A percentile compares a stretch with the other conserved stretches of the same genome.
Evolutionary conservation across 2,888 invertebrate species (phyloP).

Genomic region (Micoletzkya japonica): DNA sequence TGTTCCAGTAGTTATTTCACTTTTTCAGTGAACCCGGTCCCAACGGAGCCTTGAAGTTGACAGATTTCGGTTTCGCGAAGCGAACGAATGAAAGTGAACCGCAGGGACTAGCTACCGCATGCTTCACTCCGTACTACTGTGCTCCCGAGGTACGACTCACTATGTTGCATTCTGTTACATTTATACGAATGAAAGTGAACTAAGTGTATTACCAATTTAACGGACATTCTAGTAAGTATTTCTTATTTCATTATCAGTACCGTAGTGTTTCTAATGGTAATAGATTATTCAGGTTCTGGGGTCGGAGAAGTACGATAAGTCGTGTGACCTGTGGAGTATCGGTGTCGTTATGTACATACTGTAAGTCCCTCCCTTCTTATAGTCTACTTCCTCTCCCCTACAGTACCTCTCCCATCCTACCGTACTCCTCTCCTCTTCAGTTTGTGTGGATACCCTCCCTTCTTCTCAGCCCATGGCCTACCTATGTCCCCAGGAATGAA

Average conservation of each 20-base stretch:
- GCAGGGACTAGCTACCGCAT: slow-evolving; percentile 92
- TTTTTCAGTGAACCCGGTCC: slow-evolving; percentile 65
- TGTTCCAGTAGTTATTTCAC: background rate
- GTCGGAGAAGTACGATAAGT: slow-evolving; percentile 95
- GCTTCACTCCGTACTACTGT: slow-evolving; percentile 98
- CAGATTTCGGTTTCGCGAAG: slow-evolving; percentile 99
- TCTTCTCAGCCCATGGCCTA: slow-evolving; percentile 94
- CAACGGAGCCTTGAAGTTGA: slow-evolving; percentile 85
- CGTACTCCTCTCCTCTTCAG: slow-evolving; percentile 57
- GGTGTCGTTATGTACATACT: slow-evolving; percentile 99
- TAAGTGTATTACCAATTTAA: too few relatives aligned
- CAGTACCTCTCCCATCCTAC: too few relatives aligned
- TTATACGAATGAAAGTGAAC: too few relatives aligned
- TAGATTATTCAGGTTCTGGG: slow-evolving; percentile 86
- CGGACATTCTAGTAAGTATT: too few relatives aligned
- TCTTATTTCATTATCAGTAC: too few relatives aligned
- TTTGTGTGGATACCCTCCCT: slow-evolving; percentile 96
- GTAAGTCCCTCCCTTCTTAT: slow-evolving; percentile 68
- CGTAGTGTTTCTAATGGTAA: too few relatives aligned
- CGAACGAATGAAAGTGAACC: slow-evolving; percentile 76
- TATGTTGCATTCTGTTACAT: too few relatives aligned
- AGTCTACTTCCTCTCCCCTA: too few relatives aligned
- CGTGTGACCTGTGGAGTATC: slow-evolving; percentile 98
- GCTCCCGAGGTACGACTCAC: slow-evolving; percentile 66
- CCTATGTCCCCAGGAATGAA: slow-evolving; percentile 99